Evolutionary conservation across 2,888 invertebrate species (phyloP), one percentile per base, ranked within the genome.

Genomic region (Spilarctia lutea): DNA sequence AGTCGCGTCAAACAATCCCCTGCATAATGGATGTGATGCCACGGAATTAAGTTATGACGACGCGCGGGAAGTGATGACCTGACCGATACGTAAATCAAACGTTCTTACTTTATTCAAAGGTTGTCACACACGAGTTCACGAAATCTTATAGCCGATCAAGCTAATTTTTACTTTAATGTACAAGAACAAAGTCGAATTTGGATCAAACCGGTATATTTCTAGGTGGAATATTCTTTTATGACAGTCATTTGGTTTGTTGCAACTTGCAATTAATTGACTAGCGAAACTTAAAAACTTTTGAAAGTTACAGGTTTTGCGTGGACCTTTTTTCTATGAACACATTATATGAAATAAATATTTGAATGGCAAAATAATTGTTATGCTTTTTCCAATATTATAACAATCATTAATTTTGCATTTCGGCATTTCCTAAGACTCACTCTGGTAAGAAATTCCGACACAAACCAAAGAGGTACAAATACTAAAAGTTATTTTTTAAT

Each of bases 41-140:
- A 85, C 83, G 81, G 80, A 77, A 84, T 84, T 83, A 87, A 94
- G 89, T 91, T 92, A 94, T 93, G 91, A 91, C 86, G 83, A 76
- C 80, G 89, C 92, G 92, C 92, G 94, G 95, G 94, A 94, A 93
- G 93, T 93, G 94, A 87, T 91, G 94, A 94, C 94, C 94, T 88
- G 88, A 81, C 81, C 87, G 82, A 81, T 81, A 82, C 85, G 90
- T 94, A 94, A 94, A 94, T 94, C 94, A 94, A 88, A 89, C 87
- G 70, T 76, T 80, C 74, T 70, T 74, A 72, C 67, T 45, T 63
- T 0, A 68, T 18, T 76, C 77, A 74, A 77, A 78, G 82, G 81
- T 77, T 83, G 79, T 77, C 83, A 83, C 81, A 79, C 79, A 60
- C 35, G 68, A 68, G 68, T 33, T 68, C 45, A 48, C 11, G 35